Base-by-base conservation (phyloP, 2,888 invertebrate species). In the Eilema sororculum region DNA sequence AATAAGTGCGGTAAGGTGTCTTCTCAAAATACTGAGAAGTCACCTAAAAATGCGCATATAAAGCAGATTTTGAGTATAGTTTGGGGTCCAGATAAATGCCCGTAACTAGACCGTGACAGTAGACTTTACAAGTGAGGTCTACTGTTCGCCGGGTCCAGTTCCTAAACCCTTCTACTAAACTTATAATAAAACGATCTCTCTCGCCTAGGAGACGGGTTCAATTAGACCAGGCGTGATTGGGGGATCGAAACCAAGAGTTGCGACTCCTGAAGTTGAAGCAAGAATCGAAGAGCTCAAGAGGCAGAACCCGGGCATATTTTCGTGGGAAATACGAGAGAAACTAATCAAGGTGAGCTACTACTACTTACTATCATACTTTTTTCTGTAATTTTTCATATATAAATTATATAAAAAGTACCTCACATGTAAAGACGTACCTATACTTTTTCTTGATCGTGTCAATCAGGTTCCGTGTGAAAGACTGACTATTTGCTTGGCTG, bases 181-280 rank as follows among this genome's bases (percentile, higher is more conserved):
- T 75, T 74, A 71, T 71, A 72, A 68, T 75, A 79, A 78, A 79
- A 80, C 80, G 79, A 84, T 82, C 74, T 78, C 71, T 81, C 69
- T 84, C 78, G 82, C 83, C 84, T 97, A 98, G 95, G 99, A 99
- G 94, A 99, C 99, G 59, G 99, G 99, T 73, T 98, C 98, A 85
- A 99, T 99, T 83, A 96, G 98, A 73, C 99, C 99, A 3, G 99
- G 99, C 41, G 98, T 98, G 67, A 98, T 98, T 91, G 98, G 99
- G 3, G 99, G 99, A 20, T 98, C 98, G 68, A 99, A 99, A 90
- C 99, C 99, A 6, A 96, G 99, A 73, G 98, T 99, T 12, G 98
- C 99, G 30, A 99, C 99, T 12, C 98, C 98, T 3, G 98, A 99
- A 90, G 98, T 99, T 59, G 99, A 99, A 91, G 96, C 97, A 68